Evolutionary conservation across 2,113 vertebrate genomes (phyloP).

Genomic region (Cynopterus brachyotis): DNA sequence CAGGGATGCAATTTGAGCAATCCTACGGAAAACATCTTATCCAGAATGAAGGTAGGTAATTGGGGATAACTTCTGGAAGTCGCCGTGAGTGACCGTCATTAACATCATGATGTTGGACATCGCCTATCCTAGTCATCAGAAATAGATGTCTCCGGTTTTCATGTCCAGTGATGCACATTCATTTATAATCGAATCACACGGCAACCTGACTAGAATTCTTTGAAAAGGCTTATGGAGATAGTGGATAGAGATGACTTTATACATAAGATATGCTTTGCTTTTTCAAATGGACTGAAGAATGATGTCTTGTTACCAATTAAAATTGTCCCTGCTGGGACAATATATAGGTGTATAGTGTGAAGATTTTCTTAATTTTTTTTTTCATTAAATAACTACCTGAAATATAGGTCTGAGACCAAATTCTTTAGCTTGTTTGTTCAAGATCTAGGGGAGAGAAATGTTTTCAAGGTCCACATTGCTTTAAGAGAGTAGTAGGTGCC

Average conservation of each 20-base stretch:
- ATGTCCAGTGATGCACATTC: neutral
- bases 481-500: neutral
- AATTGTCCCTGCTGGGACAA: neutral
- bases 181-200: constrained; percentile 30
- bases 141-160: neutral
- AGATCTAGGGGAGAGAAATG: neutral
- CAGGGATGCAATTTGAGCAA: neutral
- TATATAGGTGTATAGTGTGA: neutral
- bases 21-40: neutral
- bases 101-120: neutral
- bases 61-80: constrained; percentile 18
- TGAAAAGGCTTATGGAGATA: constrained; percentile 27
- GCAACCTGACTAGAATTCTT: neutral
- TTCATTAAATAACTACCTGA: constrained; percentile 1
- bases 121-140: neutral
- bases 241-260: neutral
- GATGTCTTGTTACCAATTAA: constrained; percentile 33
- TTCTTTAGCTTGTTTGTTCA: neutral
- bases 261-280: constrained; percentile 29
- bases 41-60: constrained; percentile 33
- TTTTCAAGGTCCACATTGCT: neutral
- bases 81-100: neutral
- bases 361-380: neutral
- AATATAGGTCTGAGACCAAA: neutral
- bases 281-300: neutral